Percentiles rank a stretch among this genome's conserved stretches.
These are phyloP conservation scores for Amphimallon solstitiale DNA, from an alignment of 2,888 invertebrate genomes.

Conservation along the genomic window DNA sequence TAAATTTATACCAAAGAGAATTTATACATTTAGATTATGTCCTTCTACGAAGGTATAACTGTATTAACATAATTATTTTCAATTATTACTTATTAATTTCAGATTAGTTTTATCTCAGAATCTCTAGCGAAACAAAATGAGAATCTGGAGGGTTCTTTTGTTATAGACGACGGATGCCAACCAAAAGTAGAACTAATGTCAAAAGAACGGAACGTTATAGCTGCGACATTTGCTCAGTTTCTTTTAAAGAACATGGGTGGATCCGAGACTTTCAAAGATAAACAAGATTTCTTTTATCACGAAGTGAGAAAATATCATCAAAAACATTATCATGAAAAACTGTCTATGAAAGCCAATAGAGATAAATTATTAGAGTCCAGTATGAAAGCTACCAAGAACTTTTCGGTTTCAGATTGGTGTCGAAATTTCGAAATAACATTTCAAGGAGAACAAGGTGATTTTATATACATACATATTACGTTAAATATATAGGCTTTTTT, in stretches of 20 bases:
- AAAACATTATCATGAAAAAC: slow-evolving; percentile 87
- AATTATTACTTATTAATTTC: slow-evolving; percentile 49
- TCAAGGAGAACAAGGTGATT: slow-evolving; percentile 95
- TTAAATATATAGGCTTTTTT: no score
- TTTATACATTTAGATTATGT: slow-evolving; percentile 91
- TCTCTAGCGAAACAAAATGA: slow-evolving; percentile 66
- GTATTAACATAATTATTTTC: not conserved
- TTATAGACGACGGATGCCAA: slow-evolving; percentile 92
- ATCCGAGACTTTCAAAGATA: slow-evolving; percentile 91
- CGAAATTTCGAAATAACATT: slow-evolving; percentile 93
- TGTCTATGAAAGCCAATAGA: slow-evolving; percentile 82
- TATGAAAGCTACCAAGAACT: slow-evolving; percentile 87
- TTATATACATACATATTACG: no score
- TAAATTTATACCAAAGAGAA: slow-evolving; percentile 91
- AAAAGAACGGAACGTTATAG: slow-evolving; percentile 88
- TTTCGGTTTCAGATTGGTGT: slow-evolving; percentile 92
- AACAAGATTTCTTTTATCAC: slow-evolving; percentile 74
- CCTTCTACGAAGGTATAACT: slow-evolving; percentile 87
- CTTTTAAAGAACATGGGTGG: slow-evolving; percentile 94
- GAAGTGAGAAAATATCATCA: slow-evolving; percentile 85
- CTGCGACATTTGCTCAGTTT: slow-evolving; percentile 92
- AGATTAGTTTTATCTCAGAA: slow-evolving; percentile 73
- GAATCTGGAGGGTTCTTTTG: slow-evolving; percentile 71
- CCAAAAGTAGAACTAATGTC: slow-evolving; percentile 85
- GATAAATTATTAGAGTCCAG: slow-evolving; percentile 84